Conservation (phyloP, 2,888 invertebrate species). For the Isoperla grammatica region DNA sequence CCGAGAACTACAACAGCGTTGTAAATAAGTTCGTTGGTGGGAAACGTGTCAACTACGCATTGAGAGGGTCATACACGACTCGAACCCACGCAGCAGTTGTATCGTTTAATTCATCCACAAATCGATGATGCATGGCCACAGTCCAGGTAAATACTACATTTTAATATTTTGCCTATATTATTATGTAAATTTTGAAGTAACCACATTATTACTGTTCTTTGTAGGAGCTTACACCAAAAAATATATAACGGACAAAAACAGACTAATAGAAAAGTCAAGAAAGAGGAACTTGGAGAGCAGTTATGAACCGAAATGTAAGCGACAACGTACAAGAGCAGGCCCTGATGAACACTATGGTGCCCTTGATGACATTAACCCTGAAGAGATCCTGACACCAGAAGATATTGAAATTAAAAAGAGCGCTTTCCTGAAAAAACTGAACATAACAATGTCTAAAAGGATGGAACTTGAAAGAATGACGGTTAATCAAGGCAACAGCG, state of each 20-base stretch:
- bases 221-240: background rate
- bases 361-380: background rate
- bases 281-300: background rate
- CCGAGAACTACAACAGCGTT: background rate
- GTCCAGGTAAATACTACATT: conserved; percentile 2
- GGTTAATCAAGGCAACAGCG: background rate
- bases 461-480: background rate
- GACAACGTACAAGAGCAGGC: background rate
- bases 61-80: conserved; percentile 15
- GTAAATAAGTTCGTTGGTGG: conserved; percentile 1
- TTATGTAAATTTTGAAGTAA: background rate
- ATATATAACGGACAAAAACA: background rate
- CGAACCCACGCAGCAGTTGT: background rate
- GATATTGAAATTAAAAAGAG: background rate
- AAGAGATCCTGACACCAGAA: background rate
- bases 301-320: background rate
- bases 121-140: background rate
- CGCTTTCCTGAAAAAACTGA: background rate
- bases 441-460: background rate
- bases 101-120: background rate
- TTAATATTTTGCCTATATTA: background rate
- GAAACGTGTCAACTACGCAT: background rate
- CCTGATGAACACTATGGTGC: conserved; percentile 2
- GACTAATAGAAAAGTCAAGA: background rate
- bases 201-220: background rate